These are phyloP conservation scores for Epizoanthus ramosus DNA, from an alignment of 92 coral and sea anemone species.

Conservation along the genomic window DNA sequence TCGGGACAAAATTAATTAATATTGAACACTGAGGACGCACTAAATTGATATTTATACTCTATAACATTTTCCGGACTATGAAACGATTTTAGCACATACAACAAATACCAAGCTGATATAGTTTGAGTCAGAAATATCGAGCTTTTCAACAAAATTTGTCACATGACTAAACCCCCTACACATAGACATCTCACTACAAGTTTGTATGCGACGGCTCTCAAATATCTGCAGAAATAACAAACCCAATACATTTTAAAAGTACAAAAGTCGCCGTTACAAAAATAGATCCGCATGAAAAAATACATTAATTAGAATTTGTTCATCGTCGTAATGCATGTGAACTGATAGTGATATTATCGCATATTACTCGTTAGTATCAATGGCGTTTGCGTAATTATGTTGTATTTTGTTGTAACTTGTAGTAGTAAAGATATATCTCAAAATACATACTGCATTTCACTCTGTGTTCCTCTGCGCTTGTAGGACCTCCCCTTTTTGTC, in stretches of 20 bases:
- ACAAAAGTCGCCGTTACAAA: not conserved
- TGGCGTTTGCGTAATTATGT: not conserved
- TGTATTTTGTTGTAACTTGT: not conserved
- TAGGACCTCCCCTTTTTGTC: not conserved
- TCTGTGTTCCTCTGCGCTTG: constrained; percentile 15
- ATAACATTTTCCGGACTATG: too few species aligned
- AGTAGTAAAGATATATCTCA: not conserved
- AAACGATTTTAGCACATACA: too few species aligned
- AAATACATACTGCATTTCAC: constrained; percentile 2
- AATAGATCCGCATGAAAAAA: not conserved
- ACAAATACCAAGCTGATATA: too few species aligned
- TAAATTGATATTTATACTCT: too few species aligned
- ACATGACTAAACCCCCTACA: too few species aligned
- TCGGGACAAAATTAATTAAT: too few species aligned
- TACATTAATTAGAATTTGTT: not conserved
- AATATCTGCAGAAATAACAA: not conserved
- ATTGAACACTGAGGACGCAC: too few species aligned
- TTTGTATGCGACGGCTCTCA: not conserved
- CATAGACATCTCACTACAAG: not conserved
- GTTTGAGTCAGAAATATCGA: too few species aligned
- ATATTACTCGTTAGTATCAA: not conserved
- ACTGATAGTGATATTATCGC: not conserved
- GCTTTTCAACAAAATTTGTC: too few species aligned
- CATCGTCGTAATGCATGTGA: not conserved
- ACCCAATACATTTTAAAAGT: not conserved